Conservation (phyloP, 2,888 invertebrate species). For the Zygaena filipendulae region DNA sequence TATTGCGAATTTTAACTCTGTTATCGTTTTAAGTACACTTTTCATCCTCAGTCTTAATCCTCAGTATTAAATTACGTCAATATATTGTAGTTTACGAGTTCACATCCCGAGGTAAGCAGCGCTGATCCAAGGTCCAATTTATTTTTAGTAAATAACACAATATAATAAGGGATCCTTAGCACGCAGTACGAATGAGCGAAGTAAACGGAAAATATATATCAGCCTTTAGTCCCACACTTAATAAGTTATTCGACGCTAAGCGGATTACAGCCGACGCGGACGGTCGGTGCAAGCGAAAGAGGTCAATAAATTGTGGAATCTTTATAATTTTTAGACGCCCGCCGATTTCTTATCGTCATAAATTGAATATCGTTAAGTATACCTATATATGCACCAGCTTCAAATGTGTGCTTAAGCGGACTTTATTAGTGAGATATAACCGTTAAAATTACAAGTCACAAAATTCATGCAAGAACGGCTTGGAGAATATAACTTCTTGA, state of each 20-base stretch:
- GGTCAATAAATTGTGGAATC: conserved; percentile 64
- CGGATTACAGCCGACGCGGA: conserved; percentile 41
- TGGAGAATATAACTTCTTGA: conserved; percentile 18
- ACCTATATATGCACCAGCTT: conserved; percentile 32
- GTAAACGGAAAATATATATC: conserved; percentile 45
- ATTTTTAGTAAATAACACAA: too few relatives aligned
- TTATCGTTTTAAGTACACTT: too few relatives aligned
- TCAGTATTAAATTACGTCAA: too few relatives aligned
- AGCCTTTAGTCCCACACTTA: conserved; percentile 62
- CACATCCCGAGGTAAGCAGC: too few relatives aligned
- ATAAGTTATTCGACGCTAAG: conserved; percentile 60
- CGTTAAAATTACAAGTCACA: conserved; percentile 36
- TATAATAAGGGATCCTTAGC: neutral
- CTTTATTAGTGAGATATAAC: conserved; percentile 51
- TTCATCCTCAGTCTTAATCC: too few relatives aligned
- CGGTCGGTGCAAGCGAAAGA: conserved; percentile 26
- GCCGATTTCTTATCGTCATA: conserved; percentile 53
- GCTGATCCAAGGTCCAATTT: too few relatives aligned
- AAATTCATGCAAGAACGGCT: too few relatives aligned
- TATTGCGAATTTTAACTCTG: too few relatives aligned
- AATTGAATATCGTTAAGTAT: conserved; percentile 66
- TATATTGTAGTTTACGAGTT: too few relatives aligned
- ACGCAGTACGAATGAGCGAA: neutral
- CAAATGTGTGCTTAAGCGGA: conserved; percentile 44
- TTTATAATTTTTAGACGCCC: conserved; percentile 61